Evolutionary conservation across 1,140 invertebrate species (phyloP).

Genomic region (Riptortus pedestris): DNA sequence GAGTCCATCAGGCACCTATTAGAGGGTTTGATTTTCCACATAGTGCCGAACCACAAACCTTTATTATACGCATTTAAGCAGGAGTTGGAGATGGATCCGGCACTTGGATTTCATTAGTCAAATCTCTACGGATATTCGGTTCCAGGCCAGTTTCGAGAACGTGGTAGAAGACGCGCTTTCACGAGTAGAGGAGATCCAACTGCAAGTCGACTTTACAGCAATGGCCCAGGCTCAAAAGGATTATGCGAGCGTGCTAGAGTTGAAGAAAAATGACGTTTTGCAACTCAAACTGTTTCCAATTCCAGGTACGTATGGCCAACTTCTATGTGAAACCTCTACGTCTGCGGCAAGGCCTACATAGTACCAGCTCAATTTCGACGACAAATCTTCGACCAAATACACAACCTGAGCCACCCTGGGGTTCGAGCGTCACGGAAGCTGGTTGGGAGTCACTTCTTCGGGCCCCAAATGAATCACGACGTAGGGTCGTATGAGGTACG

Average conservation of each 20-base stretch:
- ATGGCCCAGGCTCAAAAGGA: not conserved
- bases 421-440: not conserved
- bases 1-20: constrained; percentile 39
- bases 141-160: constrained; percentile 34
- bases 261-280: not conserved
- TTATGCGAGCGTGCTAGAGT: too few relatives aligned
- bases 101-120: constrained; percentile 38
- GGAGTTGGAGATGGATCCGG: constrained; percentile 33
- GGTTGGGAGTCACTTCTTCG: not conserved
- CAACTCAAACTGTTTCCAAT: not conserved
- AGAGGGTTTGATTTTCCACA: constrained; percentile 35
- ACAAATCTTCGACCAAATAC: not conserved
- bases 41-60: constrained; percentile 39
- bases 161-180: constrained; percentile 18
- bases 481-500: not conserved
- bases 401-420: not conserved
- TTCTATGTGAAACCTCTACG: not conserved
- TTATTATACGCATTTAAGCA: constrained; percentile 35
- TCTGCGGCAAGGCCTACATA: not conserved
- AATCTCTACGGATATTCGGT: constrained; percentile 35
- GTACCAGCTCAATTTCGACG: too few relatives aligned
- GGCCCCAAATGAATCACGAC: not conserved
- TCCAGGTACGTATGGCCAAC: not conserved
- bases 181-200: constrained; percentile 11
- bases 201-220: not conserved